Evolutionary conservation across 2,797 vertebrate species (phyloP).

Genomic region (Taenioides sp.): DNA sequence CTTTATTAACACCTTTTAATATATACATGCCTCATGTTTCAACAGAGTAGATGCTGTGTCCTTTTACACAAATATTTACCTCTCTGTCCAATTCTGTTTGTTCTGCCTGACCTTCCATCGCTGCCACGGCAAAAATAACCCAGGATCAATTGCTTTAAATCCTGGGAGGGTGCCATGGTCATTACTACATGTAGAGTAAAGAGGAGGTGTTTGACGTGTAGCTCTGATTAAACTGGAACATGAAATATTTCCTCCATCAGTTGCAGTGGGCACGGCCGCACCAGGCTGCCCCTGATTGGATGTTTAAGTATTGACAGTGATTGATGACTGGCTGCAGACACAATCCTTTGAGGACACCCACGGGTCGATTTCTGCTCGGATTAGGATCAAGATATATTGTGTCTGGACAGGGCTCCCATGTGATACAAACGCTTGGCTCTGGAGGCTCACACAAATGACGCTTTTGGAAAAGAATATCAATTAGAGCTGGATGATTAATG

Average conservation of each 20-base stretch:
- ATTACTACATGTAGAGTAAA: conserved; percentile 12
- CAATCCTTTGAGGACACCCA: conserved; percentile 16
- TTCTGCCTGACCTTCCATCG: not conserved
- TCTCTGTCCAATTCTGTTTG: not conserved
- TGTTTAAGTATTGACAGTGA: conserved; percentile 68
- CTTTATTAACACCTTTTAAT: conserved; percentile 3
- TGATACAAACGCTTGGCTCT: conserved; percentile 7
- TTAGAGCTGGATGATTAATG: not conserved
- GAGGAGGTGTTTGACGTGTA: conserved; percentile 41
- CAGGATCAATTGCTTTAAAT: not conserved
- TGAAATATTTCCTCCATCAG: conserved; percentile 64
- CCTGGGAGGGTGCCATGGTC: not conserved
- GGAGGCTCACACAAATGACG: conserved; percentile 10
- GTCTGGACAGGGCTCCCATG: conserved; percentile 9
- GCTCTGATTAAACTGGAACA: conserved; percentile 50
- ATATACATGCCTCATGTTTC: not conserved
- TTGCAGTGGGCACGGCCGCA: conserved; percentile 57
- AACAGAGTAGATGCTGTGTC: not conserved
- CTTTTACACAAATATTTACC: conserved; percentile 1
- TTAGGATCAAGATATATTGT: conserved; percentile 30
- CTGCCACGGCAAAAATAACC: not conserved
- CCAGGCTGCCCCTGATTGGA: conserved; percentile 72
- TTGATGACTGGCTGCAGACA: conserved; percentile 53
- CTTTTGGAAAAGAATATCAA: conserved; percentile 17
- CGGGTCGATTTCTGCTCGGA: conserved; percentile 29